Percentiles rank a stretch among this genome's conserved stretches.
phyloP scores from a whole-genome alignment of 2,797 vertebrate species.

The Micrastur ruficollis region DNA sequence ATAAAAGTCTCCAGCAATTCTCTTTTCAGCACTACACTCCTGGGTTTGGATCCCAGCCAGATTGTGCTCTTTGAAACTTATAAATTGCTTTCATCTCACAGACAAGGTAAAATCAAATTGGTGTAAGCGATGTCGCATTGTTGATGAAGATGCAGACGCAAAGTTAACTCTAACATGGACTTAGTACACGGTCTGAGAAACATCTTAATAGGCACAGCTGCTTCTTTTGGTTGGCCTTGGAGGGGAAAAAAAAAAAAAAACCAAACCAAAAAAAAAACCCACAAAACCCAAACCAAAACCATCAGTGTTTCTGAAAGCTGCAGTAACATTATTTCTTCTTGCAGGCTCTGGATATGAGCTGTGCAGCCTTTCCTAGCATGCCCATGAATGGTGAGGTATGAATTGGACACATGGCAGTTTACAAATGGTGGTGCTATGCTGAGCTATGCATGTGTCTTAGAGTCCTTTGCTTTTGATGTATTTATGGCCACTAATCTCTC shows the following conservation, averaged over 20 bases:
- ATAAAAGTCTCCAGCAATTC: conserved; percentile 52
- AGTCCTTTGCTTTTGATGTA: conserved; percentile 35
- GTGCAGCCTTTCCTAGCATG: background rate
- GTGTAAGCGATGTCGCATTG: conserved; percentile 40
- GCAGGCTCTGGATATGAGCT: background rate
- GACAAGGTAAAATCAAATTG: conserved; percentile 69
- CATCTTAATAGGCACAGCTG: conserved; percentile 27
- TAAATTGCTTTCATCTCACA: conserved; percentile 69
- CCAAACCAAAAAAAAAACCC: background rate
- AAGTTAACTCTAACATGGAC: conserved; percentile 35
- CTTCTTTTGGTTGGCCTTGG: background rate
- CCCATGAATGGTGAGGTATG: conserved; percentile 43
- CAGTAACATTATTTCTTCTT: background rate
- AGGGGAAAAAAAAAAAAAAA: background rate
- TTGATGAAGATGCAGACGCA: conserved; percentile 54
- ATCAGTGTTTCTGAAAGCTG: background rate
- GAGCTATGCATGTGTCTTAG: background rate
- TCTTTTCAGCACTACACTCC: conserved; percentile 36
- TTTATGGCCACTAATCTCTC: conserved; percentile 51
- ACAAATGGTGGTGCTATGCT: conserved; percentile 23
- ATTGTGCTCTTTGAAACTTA: conserved; percentile 63
- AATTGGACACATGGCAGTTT: background rate
- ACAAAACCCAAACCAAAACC: background rate
- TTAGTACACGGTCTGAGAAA: conserved; percentile 3
- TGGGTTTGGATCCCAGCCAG: conserved; percentile 63